phyloP scores from a whole-genome alignment of 2,888 invertebrate species.

The Ophion obscuratus region DNA sequence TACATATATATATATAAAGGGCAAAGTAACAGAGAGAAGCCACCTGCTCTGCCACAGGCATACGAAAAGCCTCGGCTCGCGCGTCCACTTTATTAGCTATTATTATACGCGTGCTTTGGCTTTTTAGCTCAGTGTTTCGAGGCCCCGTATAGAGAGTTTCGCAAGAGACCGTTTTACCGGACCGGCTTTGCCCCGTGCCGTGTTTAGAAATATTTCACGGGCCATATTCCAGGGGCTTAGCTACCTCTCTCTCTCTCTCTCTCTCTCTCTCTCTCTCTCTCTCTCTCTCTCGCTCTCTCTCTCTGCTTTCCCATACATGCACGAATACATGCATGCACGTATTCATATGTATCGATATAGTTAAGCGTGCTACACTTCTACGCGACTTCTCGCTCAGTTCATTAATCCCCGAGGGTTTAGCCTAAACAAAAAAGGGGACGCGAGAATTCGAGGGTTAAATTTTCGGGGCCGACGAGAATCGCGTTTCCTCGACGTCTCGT shows the following conservation, averaged over 20 bases:
- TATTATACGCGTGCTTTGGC: constrained; percentile 81
- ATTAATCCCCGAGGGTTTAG: constrained; percentile 78
- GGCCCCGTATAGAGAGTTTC: constrained; percentile 36
- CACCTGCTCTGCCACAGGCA: constrained; percentile 80
- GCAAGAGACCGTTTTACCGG: constrained; percentile 60
- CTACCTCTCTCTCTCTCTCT: constrained; percentile 44
- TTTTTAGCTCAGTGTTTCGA: constrained; percentile 48
- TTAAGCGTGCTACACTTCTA: constrained; percentile 51
- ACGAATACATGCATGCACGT: background rate
- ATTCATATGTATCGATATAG: constrained; percentile 36
- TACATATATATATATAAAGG: constrained; percentile 34
- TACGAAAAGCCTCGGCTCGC: constrained; percentile 65
- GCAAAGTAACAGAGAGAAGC: constrained; percentile 63
- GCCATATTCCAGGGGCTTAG: constrained; percentile 74
- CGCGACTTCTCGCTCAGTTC: constrained; percentile 73
- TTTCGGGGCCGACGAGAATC: constrained; percentile 44
- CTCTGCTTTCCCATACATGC: background rate
- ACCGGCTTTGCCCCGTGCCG: constrained; percentile 67
- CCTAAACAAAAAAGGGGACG: constrained; percentile 78
- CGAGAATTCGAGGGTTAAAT: constrained; percentile 53
- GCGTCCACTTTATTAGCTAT: constrained; percentile 83
- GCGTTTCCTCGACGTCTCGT: constrained; percentile 28
- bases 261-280: background rate
- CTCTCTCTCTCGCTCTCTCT: background rate
- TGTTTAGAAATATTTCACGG: constrained; percentile 82